Conservation (phyloP, 2,888 invertebrate species). For the Aphodius granarius region DNA sequence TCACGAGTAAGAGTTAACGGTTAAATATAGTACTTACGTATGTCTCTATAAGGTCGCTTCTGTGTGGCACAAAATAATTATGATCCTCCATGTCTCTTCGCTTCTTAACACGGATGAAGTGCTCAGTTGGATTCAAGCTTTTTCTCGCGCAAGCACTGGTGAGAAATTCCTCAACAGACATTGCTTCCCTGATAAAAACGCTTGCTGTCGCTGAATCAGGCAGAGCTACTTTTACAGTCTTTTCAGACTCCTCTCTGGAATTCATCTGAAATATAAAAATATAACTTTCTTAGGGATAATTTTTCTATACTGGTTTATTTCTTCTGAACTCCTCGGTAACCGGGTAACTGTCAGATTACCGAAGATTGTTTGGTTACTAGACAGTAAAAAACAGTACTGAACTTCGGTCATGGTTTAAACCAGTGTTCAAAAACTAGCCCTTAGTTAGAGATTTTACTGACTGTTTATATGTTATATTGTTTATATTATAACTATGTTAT, state of each 20-base stretch:
- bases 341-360: no score
- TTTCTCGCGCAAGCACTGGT: slow-evolving; percentile 90
- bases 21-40: no score
- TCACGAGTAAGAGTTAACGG: no score
- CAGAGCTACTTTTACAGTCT: slow-evolving; percentile 85
- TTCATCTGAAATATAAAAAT: slow-evolving; percentile 66
- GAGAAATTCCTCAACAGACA: slow-evolving; percentile 95
- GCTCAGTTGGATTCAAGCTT: slow-evolving; percentile 91
- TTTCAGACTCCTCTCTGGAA: slow-evolving; percentile 84
- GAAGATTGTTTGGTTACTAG: no score
- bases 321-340: no score
- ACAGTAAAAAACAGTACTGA: no score
- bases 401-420: no score
- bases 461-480: no score
- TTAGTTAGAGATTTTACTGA: no score
- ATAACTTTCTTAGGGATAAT: not conserved
- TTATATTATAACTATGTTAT: no score
- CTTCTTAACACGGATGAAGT: slow-evolving; percentile 94
- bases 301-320: not conserved
- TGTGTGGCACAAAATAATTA: slow-evolving; percentile 94
- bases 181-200: slow-evolving; percentile 85
- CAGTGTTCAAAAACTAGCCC: no score
- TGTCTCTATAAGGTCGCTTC: slow-evolving; percentile 92
- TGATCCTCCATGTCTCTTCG: slow-evolving; percentile 94
- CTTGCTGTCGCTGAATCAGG: slow-evolving; percentile 83